Evolutionary conservation across 2,113 vertebrate genomes (phyloP).

Genomic region (Ceyx cyanopectus): DNA sequence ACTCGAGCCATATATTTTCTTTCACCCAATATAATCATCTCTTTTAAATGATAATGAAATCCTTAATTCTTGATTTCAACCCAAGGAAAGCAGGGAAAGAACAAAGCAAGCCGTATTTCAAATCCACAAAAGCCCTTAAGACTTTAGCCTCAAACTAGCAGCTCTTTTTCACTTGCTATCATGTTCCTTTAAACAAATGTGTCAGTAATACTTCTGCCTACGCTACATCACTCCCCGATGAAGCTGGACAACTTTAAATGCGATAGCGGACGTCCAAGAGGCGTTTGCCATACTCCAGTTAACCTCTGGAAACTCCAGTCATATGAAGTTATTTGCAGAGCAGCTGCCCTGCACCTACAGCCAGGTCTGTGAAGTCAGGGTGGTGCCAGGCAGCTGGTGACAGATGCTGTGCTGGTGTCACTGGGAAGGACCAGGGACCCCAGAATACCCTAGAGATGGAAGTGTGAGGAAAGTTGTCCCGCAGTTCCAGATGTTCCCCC

Average conservation of each 20-base stretch:
- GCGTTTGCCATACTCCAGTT: not conserved
- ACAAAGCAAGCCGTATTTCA: not conserved
- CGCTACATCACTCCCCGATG: not conserved
- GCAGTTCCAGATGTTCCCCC: not conserved
- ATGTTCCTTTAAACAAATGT: not conserved
- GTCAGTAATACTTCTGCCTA: not conserved
- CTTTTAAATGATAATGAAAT: constrained; percentile 27
- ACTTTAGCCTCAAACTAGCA: not conserved
- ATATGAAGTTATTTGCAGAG: not conserved
- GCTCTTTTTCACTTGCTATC: not conserved
- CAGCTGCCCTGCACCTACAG: fast-evolving
- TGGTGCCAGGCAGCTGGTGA: fast-evolving
- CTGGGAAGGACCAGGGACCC: not conserved
- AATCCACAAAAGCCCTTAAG: not conserved
- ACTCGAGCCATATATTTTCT: not conserved
- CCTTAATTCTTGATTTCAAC: not conserved
- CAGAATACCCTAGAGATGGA: fast-evolving
- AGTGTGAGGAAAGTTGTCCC: not conserved
- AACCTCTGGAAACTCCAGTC: not conserved
- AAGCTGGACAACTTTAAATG: not conserved
- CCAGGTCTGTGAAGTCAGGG: not conserved
- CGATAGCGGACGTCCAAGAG: fast-evolving
- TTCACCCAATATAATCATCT: not conserved
- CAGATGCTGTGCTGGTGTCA: fast-evolving
- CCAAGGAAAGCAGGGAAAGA: constrained; percentile 13